Base-by-base conservation (phyloP, 2,888 invertebrate species). In the Halictus ligatus region DNA sequence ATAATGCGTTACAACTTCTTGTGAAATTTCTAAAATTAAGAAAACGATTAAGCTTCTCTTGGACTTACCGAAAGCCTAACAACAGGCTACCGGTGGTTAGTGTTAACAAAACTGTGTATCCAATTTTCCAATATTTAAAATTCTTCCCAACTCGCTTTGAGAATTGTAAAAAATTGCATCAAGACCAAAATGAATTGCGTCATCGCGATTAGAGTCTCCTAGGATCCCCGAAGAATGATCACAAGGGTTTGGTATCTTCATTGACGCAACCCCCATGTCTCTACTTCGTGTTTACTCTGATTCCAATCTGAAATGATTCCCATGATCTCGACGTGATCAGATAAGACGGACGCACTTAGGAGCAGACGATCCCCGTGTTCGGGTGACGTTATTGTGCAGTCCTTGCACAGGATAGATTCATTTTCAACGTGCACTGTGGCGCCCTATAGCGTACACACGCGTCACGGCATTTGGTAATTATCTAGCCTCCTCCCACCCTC, bases 401-500 rank as follows among this genome's bases (percentile, higher is more conserved):
- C 48, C 78, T 48, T 67, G 40, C n/a, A 46, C 73, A 40, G 73
- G 80, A 83, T 89, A 83, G 86, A 89, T 89, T 91, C 88, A 80
- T 85, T 78, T 85, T 40, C 75, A 77, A 29, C 88, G 60, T 84
- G 74, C 80, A 35, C n/a, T 46, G 15, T 48, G 77, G 35, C 83
- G 48, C 77, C 77, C 76, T 75, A 67, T 54, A 69, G 54, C 35
- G 78, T 80, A 80, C 81, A 89, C 75, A 72, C 81, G 79, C 75
- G 88, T 89, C 91, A 89, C 89, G 92, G 82, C 89, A 89, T 92
- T 92, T 80, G 85, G 85, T 89, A 88, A 92, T 92, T 90, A 92
- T 85, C 84, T 86, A 74, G 74, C 78, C 77, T 12, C 12, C 58
- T n/a, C 58, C 54, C n/a, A 0, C n/a, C n/a, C 74, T 71, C 75